Base-by-base conservation (phyloP, 2,113 vertebrate genomes). In the Gorsachius goisagi region DNA sequence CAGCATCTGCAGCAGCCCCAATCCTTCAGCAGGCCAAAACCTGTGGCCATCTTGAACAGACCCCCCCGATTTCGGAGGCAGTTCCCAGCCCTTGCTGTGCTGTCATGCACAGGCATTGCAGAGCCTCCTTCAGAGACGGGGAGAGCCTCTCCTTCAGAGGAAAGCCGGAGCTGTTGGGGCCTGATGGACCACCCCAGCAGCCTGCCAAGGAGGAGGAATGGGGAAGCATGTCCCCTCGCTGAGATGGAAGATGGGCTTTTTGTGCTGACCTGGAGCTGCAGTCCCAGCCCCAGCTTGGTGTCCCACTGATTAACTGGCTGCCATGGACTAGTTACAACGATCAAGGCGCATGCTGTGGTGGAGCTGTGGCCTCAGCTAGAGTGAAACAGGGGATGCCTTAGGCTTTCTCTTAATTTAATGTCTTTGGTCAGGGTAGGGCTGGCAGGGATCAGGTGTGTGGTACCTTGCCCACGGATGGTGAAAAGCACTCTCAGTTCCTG, bases 321-420 rank as follows among this genome's bases (percentile, higher is more conserved):
- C 17, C 18, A 5, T 1, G n/a, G 32, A 27, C 53, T 41, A 2
- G 3, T 71, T 74, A 16, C 15, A 0, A 1, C 14, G 32, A 1
- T 24, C 4, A 3, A 19, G 58, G 58, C 11, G 30, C 9, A 0
- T 2, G 44, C 2, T 16, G 20, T 26, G n/a, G 28, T 58, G 23
- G 17, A 58, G 53, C 21, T 78, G 19, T 19, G 47, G 41, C 37
- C 47, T 68, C 23, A 35, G 18, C 13, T 13, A 33, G 49, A 55
- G 20, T 4, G 21, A 41, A 44, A n/a, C 16, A 8, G 49, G 16
- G 8, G 5, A 45, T 35, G 35, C 6, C 33, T 89, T 39, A 11
- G 33, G 21, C 22, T 62, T 71, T 78, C 33, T 88, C 28, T 71
- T 47, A 13, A 16, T 84, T 78, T 55, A 11, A 22, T 14, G 22